Conservation (phyloP, 2,797 vertebrate species). For the Poeciliopsis presidionis region DNA sequence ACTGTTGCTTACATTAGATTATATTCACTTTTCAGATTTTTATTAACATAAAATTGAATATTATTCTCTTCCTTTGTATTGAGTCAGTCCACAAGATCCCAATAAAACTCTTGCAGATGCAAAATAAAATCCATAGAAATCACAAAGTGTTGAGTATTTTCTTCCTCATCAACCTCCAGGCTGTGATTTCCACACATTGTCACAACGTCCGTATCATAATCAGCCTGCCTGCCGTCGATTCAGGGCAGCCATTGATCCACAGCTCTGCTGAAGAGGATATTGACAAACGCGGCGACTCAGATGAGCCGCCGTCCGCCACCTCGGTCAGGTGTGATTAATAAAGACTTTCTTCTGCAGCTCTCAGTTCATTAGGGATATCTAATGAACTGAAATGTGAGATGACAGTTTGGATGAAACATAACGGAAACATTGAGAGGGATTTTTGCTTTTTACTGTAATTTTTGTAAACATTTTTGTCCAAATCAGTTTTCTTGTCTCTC, state of each 20-base stretch:
- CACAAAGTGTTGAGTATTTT: neutral
- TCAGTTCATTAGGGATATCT: constrained; percentile 69
- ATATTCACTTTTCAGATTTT: neutral
- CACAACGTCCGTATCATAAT: constrained; percentile 12
- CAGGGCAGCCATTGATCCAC: constrained; percentile 19
- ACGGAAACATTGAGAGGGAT: no score
- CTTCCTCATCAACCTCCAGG: neutral
- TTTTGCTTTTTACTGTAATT: no score
- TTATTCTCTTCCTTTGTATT: neutral
- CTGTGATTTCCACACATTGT: neutral
- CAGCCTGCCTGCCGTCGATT: constrained; percentile 23
- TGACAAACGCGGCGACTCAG: constrained; percentile 11
- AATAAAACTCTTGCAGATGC: neutral
- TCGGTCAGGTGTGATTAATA: constrained; percentile 55
- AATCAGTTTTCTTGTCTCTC: constrained; percentile 14
- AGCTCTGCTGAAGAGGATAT: constrained; percentile 37
- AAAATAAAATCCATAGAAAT: constrained; percentile 17
- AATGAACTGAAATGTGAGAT: constrained; percentile 59
- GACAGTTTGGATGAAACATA: no score
- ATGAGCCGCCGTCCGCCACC: constrained; percentile 51
- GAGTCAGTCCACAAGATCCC: neutral
- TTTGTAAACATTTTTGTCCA: no score
- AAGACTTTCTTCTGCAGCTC: constrained; percentile 55
- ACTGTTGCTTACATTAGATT: neutral
- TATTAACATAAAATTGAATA: neutral